Base-by-base conservation (phyloP, 2,888 invertebrate species). In the Trisateles emortualis region DNA sequence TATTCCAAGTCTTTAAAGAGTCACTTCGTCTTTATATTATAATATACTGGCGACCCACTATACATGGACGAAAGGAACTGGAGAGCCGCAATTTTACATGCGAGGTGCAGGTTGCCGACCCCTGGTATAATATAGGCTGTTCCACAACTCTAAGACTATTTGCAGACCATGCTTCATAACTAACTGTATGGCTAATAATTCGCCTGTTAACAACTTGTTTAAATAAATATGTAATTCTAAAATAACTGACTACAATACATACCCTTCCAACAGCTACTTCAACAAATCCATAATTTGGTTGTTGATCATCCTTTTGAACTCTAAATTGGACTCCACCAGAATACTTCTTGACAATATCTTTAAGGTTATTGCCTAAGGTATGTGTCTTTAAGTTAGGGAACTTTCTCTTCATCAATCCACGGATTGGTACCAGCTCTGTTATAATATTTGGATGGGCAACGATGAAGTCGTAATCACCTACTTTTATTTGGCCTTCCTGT, bases 381-480 rank as follows among this genome's bases (percentile, higher is more conserved):
- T 96, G 97, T 32, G 73, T 64, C 72, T 93, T 81, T 0, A 94
- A 86, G 71, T 94, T 96, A 0, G 98, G 98, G 84, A 97, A 97
- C 71, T 94, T 95, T 58, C 90, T 94, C 74, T 96, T 97, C 93
- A 98, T 90, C 38, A 98, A 78, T 1, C 97, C 98, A 59, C 97
- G 94, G 51, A 98, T 90, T 0, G 94, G 92, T 0, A 96, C 94
- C 30, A 98, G 78, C 45, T 98, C 97, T 0, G 96, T 94, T 42
- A 97, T 82, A 58, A 98, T 96, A 77, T 96, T 95, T 0, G 96
- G 96, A 88, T 98, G 97, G 0, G 97, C 96, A 10, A 98, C 88
- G 5, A 96, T 79, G 74, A 94, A 95, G 71, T 97, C 95, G 78
- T 95, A 98, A 64, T 98, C 96, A 3, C 92, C 86, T 1, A 96